Evolutionary conservation across 2,113 vertebrate species (phyloP), one percentile per base, ranked within the genome.

Genomic region (Macroglossus sobrinus): DNA sequence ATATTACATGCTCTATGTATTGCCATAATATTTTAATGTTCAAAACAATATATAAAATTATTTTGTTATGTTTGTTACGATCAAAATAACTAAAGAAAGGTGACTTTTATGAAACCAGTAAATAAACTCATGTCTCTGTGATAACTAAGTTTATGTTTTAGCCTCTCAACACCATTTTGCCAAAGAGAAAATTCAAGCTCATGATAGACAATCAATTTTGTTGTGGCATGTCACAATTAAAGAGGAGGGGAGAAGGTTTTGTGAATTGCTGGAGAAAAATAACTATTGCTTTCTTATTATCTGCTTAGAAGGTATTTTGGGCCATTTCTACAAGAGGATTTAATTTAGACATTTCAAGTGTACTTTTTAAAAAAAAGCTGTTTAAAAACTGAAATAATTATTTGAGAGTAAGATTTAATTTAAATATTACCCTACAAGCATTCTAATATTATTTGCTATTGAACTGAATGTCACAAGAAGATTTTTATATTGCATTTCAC

Each of bases 281-380:
- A n/a, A 87, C 4, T 71, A 57, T 95, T 92, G 35, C 43, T 50
- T 90, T 24, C 84, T 91, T 88, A 92, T 90, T 16, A 71, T 89
- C 88, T 90, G 47, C 84, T 89, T 81, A 91, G 55, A 93, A 94
- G 66, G 45, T 76, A 35, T 88, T 69, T 19, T 81, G 45, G 68
- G 85, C 53, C 93, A 91, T 93, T 97, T 57, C 21, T 63, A 78
- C 55, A 82, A 72, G 87, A 85, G 40, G 15, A 95, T 88, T 92
- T 87, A 84, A 97, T 90, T 90, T 92, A 71, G 96, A 57, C 69
- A 74, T 88, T 96, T 93, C 59, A 88, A 91, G 35, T 68, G 28
- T 85, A 45, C 9, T 76, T 64, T 92, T 96, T 91, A 94, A 74
- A 96, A 35, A 84, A 94, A 97, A 75, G 22, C 1, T 87, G 66